Percentiles rank a stretch among this genome's conserved stretches.
phyloP scores from a whole-genome alignment of 2,113 vertebrate species.

The Psilopogon haemacephalus region DNA sequence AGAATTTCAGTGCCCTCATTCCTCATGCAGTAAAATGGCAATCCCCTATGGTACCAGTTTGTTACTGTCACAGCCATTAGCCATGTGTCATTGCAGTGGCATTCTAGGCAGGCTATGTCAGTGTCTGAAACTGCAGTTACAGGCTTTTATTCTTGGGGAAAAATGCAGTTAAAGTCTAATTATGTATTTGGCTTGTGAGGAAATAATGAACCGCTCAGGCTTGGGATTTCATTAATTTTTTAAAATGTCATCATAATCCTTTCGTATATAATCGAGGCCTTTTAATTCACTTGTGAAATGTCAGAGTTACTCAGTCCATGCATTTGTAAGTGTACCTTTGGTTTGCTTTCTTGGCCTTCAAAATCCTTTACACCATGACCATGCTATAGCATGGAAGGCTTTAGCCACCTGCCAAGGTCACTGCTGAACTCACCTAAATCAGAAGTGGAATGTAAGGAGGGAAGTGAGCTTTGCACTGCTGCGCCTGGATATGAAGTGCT shows the following conservation, averaged over 20 bases:
- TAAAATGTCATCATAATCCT: not conserved
- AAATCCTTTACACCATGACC: not conserved
- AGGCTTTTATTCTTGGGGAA: not conserved
- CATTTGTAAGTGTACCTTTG: not conserved
- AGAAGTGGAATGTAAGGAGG: not conserved
- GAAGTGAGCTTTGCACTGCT: not conserved
- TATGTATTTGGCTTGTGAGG: not conserved
- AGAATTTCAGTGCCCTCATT: not conserved
- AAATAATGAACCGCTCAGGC: not conserved
- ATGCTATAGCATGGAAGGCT: not conserved
- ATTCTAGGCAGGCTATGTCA: not conserved
- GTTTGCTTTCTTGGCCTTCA: not conserved
- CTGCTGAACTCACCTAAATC: not conserved
- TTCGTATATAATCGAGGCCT: not conserved
- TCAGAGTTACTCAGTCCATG: not conserved
- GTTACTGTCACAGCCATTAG: not conserved
- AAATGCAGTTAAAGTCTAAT: not conserved
- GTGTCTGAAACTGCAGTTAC: not conserved
- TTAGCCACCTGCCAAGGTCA: not conserved
- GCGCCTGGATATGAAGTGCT: not conserved
- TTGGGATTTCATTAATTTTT: not conserved
- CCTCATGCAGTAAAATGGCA: not conserved
- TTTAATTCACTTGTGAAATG: not conserved
- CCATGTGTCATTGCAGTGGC: not conserved
- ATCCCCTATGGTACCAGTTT: fast-evolving